Evolutionary conservation across 1,140 invertebrate species (phyloP).

Genomic region (Zaprionus taronus): DNA sequence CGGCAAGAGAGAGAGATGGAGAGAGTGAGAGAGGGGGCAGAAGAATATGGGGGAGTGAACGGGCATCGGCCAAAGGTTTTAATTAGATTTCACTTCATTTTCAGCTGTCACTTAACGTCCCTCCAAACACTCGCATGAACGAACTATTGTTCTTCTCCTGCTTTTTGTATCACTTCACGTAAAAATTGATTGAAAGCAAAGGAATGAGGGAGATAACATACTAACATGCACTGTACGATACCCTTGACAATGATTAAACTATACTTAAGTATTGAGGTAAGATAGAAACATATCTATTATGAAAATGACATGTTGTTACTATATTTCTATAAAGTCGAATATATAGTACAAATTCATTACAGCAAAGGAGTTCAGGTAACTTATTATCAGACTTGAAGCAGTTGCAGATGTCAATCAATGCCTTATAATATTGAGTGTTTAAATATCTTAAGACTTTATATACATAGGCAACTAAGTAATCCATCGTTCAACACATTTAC

Average conservation of each 20-base stretch:
- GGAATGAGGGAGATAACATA: not conserved
- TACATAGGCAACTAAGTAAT: not conserved
- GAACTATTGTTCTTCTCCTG: constrained; percentile 14
- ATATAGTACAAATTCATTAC: too few relatives aligned
- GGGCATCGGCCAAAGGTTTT: constrained; percentile 56
- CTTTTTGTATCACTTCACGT: constrained; percentile 11
- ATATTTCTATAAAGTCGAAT: too few relatives aligned
- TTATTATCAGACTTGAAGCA: too few relatives aligned
- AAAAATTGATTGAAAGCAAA: constrained; percentile 28
- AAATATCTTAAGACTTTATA: too few relatives aligned
- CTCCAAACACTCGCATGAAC: constrained; percentile 4
- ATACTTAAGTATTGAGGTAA: too few relatives aligned
- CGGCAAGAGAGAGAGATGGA: not conserved
- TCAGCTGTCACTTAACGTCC: constrained; percentile 60
- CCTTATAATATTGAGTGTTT: too few relatives aligned
- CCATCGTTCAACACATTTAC: not conserved
- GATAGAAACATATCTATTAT: too few relatives aligned
- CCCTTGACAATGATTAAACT: not conserved
- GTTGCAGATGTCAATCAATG: too few relatives aligned
- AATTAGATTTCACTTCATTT: constrained; percentile 78
- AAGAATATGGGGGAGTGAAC: not conserved
- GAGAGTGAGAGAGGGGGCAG: not conserved
- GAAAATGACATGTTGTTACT: too few relatives aligned
- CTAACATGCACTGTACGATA: not conserved
- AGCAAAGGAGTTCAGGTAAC: too few relatives aligned